A percentile compares a stretch with the other conserved stretches of the same genome.
Conservation (phyloP, 2,113 vertebrate species). For the Indicator maculatus region DNA sequence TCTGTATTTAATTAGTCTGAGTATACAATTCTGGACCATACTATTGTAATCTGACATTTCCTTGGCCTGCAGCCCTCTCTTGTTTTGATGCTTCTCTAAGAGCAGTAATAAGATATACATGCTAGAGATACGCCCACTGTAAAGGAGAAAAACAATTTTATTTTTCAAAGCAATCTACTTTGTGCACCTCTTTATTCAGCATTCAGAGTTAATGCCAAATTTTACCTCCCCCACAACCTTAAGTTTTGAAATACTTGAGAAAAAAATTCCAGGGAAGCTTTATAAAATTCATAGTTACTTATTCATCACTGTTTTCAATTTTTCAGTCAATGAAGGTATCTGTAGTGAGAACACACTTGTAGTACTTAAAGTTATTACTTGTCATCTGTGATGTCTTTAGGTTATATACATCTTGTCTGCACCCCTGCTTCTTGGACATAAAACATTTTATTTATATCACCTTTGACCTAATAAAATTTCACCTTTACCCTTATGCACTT, state of each 20-base stretch:
- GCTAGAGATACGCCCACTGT: neutral
- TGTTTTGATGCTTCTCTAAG: neutral
- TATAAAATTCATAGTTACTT: constrained; percentile 3
- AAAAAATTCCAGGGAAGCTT: neutral
- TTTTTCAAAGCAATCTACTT: neutral
- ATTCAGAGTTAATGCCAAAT: neutral
- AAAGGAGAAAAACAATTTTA: neutral
- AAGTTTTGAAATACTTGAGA: neutral
- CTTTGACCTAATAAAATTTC: constrained; percentile 82
- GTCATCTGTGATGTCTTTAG: constrained; percentile 81
- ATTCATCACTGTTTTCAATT: constrained; percentile 35
- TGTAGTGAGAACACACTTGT: constrained; percentile 65
- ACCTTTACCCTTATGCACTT: constrained; percentile 79
- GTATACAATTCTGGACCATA: neutral
- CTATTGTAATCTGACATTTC: neutral
- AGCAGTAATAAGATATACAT: neutral
- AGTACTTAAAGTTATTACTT: constrained; percentile 86
- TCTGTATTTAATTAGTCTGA: neutral
- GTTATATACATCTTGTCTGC: constrained; percentile 70
- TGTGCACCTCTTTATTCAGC: neutral
- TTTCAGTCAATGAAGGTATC: constrained; percentile 65
- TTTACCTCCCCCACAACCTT: neutral
- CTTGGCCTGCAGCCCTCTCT: neutral
- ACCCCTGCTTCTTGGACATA: constrained; percentile 75
- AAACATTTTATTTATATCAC: constrained; percentile 81